Percentiles rank a stretch among this genome's conserved stretches.
These are phyloP conservation scores for Chunga burmeisteri DNA, from an alignment of 2,113 vertebrate genomes.

Conservation along the genomic window DNA sequence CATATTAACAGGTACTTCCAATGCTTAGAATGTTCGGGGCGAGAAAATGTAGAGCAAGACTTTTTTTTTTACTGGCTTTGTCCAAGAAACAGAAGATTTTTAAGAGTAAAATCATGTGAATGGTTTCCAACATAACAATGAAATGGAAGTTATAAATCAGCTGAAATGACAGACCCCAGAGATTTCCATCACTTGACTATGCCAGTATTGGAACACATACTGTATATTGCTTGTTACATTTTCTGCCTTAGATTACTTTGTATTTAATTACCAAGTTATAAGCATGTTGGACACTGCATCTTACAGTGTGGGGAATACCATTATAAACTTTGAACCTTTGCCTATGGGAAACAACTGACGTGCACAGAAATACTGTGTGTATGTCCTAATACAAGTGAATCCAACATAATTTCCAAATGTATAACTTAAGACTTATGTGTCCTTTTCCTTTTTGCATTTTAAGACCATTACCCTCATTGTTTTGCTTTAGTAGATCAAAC, in stretches of 20 bases:
- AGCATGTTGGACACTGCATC: constrained; percentile 18
- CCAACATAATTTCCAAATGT: background rate
- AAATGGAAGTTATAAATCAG: background rate
- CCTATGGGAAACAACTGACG: background rate
- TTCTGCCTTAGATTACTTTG: background rate
- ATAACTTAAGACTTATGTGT: background rate
- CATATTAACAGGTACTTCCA: background rate
- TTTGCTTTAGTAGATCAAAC: constrained; percentile 50
- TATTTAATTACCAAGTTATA: constrained; percentile 26
- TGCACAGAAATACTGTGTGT: background rate
- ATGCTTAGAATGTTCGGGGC: background rate
- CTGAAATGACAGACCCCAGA: background rate
- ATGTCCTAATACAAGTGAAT: constrained; percentile 14
- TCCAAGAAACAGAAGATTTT: background rate
- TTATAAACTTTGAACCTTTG: background rate
- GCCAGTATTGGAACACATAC: background rate
- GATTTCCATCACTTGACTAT: background rate
- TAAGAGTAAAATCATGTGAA: background rate
- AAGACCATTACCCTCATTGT: background rate
- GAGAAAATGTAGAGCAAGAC: background rate
- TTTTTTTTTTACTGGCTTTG: background rate
- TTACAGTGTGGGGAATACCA: background rate
- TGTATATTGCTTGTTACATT: background rate
- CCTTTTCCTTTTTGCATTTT: background rate
- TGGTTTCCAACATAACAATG: background rate